phyloP scores from a whole-genome alignment of 2,888 invertebrate genomes.

The Drosophila stalkeri region DNA sequence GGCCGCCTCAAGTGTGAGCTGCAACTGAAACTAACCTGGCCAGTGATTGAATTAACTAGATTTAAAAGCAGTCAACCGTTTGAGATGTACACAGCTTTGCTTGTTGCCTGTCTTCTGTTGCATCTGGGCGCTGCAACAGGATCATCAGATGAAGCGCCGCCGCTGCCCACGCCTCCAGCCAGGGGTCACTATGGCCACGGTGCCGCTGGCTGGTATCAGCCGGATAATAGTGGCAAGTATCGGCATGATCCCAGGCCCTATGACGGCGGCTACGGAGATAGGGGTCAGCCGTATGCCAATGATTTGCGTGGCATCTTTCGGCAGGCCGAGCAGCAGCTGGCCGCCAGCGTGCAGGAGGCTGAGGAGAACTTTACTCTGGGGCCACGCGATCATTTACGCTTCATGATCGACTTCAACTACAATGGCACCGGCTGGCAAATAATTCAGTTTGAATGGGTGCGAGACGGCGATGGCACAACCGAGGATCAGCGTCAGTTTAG shows the following conservation, averaged over 20 bases:
- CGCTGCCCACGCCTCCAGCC: constrained; percentile 21
- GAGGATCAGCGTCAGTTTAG: constrained; percentile 71
- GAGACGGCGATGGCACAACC: constrained; percentile 78
- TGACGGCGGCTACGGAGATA: constrained; percentile 86
- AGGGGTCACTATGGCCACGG: constrained; percentile 80
- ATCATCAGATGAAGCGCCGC: constrained; percentile 3
- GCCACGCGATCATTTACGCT: constrained; percentile 77
- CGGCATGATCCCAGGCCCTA: constrained; percentile 86
- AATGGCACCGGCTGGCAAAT: constrained; percentile 83
- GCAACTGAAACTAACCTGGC: constrained; percentile 62
- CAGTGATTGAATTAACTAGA: constrained; percentile 34
- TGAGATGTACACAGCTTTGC: constrained; percentile 62
- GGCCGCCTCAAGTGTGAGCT: constrained; percentile 1
- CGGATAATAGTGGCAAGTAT: constrained; percentile 87
- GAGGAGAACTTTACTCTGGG: constrained; percentile 59
- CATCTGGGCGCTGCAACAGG: constrained; percentile 15
- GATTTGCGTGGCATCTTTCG: constrained; percentile 60
- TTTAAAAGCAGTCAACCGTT: constrained; percentile 58
- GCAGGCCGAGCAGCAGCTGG: constrained; percentile 55
- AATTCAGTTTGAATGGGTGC: constrained; percentile 81
- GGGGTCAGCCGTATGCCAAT: constrained; percentile 83
- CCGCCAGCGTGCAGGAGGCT: constrained; percentile 52
- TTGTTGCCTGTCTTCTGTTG: constrained; percentile 25
- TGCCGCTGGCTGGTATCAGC: constrained; percentile 86
- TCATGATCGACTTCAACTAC: constrained; percentile 81